Evolutionary conservation across 2,888 invertebrate species (phyloP).

Genomic region (Arrhopalites spinosus): DNA sequence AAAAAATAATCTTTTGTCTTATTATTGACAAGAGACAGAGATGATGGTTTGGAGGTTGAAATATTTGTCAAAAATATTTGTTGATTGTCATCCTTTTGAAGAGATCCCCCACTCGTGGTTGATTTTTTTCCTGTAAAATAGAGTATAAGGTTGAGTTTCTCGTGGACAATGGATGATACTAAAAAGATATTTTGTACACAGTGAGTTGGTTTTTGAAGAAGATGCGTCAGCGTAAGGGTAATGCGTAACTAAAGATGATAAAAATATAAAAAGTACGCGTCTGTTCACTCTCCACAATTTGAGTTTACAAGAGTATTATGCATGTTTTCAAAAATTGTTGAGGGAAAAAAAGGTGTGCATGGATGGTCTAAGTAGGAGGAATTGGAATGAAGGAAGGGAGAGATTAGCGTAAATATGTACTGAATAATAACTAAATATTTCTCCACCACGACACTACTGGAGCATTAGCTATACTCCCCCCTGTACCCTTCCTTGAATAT

Average conservation of each 20-base stretch:
- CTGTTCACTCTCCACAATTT: background rate
- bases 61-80: no score
- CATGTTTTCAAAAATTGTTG: conserved; percentile 14
- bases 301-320: conserved; percentile 21
- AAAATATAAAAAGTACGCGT: background rate
- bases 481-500: background rate
- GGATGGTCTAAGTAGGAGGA: background rate
- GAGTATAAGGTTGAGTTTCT: no score
- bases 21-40: no score
- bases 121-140: no score
- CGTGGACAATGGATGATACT: no score
- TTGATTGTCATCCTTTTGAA: no score
- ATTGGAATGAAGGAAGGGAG: conserved; percentile 7
- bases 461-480: background rate
- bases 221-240: conserved; percentile 7
- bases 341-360: background rate
- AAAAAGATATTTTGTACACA: no score
- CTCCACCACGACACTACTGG: background rate
- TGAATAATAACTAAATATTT: background rate
- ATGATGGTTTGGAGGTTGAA: no score
- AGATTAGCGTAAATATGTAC: conserved; percentile 21
- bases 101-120: no score
- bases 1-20: no score
- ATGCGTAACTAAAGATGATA: conserved; percentile 23
- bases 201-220: no score